These are phyloP conservation scores for Ciconia nigra DNA, from an alignment of 2,797 vertebrate species.

Conservation along the genomic window DNA sequence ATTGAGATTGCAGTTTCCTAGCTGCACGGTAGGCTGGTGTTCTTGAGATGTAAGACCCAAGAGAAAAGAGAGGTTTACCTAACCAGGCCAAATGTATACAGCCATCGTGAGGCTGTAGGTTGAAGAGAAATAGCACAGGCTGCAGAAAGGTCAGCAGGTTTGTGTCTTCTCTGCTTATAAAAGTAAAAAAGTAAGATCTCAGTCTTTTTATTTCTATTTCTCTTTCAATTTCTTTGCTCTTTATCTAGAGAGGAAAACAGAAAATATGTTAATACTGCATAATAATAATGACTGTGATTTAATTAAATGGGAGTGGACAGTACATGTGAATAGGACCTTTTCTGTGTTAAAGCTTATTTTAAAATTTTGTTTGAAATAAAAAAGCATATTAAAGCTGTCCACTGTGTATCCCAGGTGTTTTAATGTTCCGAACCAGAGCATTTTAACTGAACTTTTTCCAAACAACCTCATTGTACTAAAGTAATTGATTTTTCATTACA, in stretches of 20 bases:
- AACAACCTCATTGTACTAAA: slow-evolving; percentile 12
- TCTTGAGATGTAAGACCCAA: background rate
- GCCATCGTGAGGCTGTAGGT: background rate
- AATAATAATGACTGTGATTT: background rate
- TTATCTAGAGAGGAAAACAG: background rate
- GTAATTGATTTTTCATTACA: slow-evolving; percentile 47
- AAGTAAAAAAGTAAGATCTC: background rate
- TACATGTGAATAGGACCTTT: background rate
- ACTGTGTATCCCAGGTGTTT: background rate
- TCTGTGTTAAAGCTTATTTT: background rate
- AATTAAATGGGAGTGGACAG: background rate
- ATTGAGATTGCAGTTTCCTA: background rate
- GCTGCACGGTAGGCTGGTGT: background rate
- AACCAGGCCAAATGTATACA: background rate
- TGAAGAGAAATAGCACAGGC: background rate
- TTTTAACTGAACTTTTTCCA: background rate
- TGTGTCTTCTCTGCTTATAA: background rate
- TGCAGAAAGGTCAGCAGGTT: background rate
- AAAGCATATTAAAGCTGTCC: background rate
- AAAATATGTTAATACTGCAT: background rate
- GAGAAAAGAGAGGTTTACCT: background rate
- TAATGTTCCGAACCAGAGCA: background rate
- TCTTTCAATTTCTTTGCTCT: background rate
- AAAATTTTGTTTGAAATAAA: background rate
- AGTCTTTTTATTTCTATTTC: background rate